Percentiles rank a stretch among this genome's conserved stretches.
phyloP scores from a whole-genome alignment of 2,797 vertebrate genomes.

The Psittacula derbiana region DNA sequence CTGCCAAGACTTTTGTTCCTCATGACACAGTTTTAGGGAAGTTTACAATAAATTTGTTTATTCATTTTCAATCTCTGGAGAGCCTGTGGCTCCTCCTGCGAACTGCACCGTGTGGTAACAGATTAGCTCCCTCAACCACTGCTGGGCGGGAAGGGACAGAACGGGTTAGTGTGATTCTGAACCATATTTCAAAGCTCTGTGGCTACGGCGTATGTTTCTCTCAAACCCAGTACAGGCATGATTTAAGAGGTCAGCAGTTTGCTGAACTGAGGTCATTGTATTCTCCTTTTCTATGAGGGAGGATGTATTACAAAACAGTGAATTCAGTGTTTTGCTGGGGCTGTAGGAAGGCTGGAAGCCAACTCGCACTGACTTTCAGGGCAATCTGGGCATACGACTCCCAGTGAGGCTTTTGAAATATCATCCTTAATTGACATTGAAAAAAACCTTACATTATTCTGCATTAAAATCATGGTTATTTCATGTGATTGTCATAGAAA shows the following conservation, averaged over 20 bases:
- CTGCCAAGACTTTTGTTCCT: not conserved
- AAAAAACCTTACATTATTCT: conserved; percentile 7
- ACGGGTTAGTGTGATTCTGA: not conserved
- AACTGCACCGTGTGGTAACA: not conserved
- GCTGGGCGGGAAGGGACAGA: rapidly evolving
- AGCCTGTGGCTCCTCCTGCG: not conserved
- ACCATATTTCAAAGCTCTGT: not conserved
- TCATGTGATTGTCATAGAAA: conserved; percentile 12
- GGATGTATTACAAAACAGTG: not conserved
- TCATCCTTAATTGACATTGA: not conserved
- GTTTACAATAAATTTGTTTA: not conserved
- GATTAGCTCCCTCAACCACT: not conserved
- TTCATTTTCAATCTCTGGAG: not conserved
- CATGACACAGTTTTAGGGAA: not conserved
- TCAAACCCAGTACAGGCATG: not conserved
- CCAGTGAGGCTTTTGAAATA: not conserved
- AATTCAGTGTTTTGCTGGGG: not conserved
- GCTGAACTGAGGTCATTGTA: not conserved
- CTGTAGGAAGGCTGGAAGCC: not conserved
- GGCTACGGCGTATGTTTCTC: not conserved
- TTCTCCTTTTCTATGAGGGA: not conserved
- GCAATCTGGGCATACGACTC: not conserved
- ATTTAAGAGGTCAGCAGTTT: not conserved
- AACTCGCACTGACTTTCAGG: not conserved
- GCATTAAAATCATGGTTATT: not conserved